Percentiles rank a stretch among this genome's conserved stretches.
phyloP scores from a whole-genome alignment of 2,888 invertebrate species.

The Agrilus mali region DNA sequence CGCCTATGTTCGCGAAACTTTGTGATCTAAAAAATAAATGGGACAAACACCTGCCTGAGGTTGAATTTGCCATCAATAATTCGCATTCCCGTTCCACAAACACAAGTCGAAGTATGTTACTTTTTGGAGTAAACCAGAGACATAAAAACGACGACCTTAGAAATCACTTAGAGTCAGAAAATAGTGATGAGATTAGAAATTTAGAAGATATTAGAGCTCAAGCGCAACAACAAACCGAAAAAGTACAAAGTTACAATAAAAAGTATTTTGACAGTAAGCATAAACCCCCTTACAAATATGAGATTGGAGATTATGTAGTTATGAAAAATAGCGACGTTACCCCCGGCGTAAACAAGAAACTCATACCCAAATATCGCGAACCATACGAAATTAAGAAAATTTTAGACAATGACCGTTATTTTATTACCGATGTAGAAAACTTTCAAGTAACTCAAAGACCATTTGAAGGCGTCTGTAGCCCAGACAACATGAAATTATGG shows the following conservation, averaged over 20 bases:
- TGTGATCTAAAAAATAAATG: slow-evolving; percentile 12
- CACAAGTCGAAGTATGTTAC: slow-evolving; percentile 16
- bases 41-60: slow-evolving; percentile 11
- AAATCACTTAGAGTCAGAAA: slow-evolving; percentile 8
- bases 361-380: no score
- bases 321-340: slow-evolving; percentile 13
- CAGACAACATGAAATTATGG: no score
- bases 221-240: slow-evolving; percentile 11
- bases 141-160: slow-evolving; percentile 13
- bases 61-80: slow-evolving; percentile 13
- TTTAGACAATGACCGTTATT: no score
- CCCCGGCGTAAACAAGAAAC: slow-evolving; percentile 8
- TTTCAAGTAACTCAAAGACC: no score
- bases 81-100: slow-evolving; percentile 16
- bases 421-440: no score
- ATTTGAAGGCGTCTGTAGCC: no score
- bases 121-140: slow-evolving; percentile 19
- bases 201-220: slow-evolving; percentile 9
- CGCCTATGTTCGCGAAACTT: slow-evolving; percentile 17
- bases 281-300: slow-evolving; percentile 12
- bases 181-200: slow-evolving; percentile 11
- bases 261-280: slow-evolving; percentile 17
- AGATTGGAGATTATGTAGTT: slow-evolving; percentile 15
- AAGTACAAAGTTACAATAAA: slow-evolving; percentile 16
- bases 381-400: no score